phyloP scores from a whole-genome alignment of 2,797 vertebrate genomes.

The Gobio occitaniae region DNA sequence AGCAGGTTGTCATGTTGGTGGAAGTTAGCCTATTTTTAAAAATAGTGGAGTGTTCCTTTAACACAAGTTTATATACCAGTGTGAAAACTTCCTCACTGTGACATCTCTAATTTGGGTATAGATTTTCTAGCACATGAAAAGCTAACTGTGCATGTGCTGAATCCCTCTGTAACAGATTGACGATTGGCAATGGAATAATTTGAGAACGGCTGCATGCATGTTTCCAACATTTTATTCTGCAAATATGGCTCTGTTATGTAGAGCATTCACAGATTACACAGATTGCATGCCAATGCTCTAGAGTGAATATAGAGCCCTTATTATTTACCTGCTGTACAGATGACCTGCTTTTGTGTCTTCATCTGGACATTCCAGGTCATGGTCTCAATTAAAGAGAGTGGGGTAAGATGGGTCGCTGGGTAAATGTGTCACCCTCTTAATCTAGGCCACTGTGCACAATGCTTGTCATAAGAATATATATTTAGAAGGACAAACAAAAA shows the following conservation, averaged over 20 bases:
- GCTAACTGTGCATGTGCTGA: background rate
- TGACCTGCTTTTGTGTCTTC: slow-evolving; percentile 19
- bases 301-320: background rate
- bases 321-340: background rate
- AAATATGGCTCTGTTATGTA: background rate
- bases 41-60: no score
- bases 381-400: background rate
- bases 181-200: background rate
- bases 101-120: background rate
- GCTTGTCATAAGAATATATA: background rate
- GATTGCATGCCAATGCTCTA: background rate
- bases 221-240: background rate
- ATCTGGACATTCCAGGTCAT: background rate
- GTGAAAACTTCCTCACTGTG: background rate
- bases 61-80: no score
- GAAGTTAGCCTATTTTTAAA: no score
- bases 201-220: background rate
- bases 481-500: background rate
- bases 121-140: background rate
- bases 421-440: slow-evolving; percentile 1
- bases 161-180: background rate
- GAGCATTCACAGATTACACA: background rate
- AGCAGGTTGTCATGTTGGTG: no score
- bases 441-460: background rate
- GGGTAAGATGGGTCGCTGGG: background rate